Base-by-base conservation (phyloP, 30 jellyfish, hydroid and myxozoan species). In the Sanderia malayensis region DNA sequence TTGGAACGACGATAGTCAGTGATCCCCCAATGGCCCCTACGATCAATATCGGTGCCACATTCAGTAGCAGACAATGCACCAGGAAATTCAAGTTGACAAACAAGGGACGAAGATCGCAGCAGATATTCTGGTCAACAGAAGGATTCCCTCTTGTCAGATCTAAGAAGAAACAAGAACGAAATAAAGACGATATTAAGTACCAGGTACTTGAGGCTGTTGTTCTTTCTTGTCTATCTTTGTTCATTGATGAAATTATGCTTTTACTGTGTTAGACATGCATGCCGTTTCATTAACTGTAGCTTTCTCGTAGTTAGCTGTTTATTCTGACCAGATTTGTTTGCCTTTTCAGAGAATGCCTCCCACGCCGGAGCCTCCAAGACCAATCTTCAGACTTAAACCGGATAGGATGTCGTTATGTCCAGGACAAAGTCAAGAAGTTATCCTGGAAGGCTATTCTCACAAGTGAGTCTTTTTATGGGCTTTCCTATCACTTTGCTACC, bases 91-190 rank as follows among this genome's bases (percentile, higher is more conserved):
- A 84, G 57, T 74, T 92, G 57, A 44, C 65, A 25, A 92, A 92
- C 82, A 82, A 83, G 46, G 98, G 98, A 44, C 79, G 94, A 69
- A 61, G 98, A 22, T 46, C 83, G 31, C 98, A 92, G 67, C 98
- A 92, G 44, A 83, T 92, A 32, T 92, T 84, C 71, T 92, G 98
- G 98, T 58, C 85, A 25, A 83, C 98, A 0, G 96, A 92, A 52
- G 98, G 98, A 18, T 92, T 92, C 59, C 89, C 98, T 18, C 70
- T 62, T 47, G 67, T 80, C 32, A 81, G 86, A 57, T 62, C 92
- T 10, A 81, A 75, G 70, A 74, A 73, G 74, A 79, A 67, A 71
- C 79, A 67, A 30, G 88, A 77, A 29, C 70, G 60, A 77, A 92
- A 83, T 75, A 46, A 74, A 32, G 94, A 84, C 0, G 96, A 92